These are phyloP conservation scores for Sebastes cheni DNA, from an alignment of 2,797 vertebrate genomes.

Conservation along the genomic window DNA sequence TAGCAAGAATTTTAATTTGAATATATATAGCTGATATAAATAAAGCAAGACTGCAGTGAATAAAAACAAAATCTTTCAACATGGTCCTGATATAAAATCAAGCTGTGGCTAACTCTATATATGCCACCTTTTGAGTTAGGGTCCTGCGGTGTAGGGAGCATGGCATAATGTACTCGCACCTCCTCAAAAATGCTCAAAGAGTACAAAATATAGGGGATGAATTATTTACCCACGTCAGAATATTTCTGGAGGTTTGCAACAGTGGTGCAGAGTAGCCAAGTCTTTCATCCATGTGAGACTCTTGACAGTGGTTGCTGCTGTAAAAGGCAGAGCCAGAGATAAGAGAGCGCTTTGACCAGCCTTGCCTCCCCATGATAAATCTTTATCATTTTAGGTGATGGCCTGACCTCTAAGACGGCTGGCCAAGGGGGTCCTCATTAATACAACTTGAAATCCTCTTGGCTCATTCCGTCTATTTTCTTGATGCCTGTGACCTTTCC, in stretches of 20 bases:
- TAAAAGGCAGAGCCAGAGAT: conserved; percentile 80
- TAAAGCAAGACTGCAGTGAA: neutral
- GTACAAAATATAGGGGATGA: conserved; percentile 84
- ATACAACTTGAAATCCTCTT: conserved; percentile 86
- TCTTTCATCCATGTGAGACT: conserved; percentile 81
- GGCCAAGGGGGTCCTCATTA: conserved; percentile 84
- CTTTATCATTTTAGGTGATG: conserved; percentile 89
- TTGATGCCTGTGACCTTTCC: conserved; percentile 85
- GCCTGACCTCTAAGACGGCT: conserved; percentile 83
- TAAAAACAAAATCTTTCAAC: neutral
- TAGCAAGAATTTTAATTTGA: neutral
- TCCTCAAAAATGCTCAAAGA: conserved; percentile 79
- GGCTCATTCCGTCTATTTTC: conserved; percentile 83
- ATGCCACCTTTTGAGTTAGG: conserved; percentile 41
- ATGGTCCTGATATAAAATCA: conserved; percentile 32
- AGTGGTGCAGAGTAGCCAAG: conserved; percentile 71
- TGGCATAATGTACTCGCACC: conserved; percentile 66
- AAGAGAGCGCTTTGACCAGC: conserved; percentile 83
- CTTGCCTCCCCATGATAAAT: conserved; percentile 83
- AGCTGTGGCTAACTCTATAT: conserved; percentile 49
- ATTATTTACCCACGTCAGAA: conserved; percentile 83
- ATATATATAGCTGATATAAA: conserved; percentile 3
- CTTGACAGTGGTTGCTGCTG: conserved; percentile 81
- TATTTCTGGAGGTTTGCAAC: conserved; percentile 77
- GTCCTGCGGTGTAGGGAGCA: conserved; percentile 41